phyloP scores from a whole-genome alignment of 2,888 invertebrate species.

The Eristalinus aeneus region DNA sequence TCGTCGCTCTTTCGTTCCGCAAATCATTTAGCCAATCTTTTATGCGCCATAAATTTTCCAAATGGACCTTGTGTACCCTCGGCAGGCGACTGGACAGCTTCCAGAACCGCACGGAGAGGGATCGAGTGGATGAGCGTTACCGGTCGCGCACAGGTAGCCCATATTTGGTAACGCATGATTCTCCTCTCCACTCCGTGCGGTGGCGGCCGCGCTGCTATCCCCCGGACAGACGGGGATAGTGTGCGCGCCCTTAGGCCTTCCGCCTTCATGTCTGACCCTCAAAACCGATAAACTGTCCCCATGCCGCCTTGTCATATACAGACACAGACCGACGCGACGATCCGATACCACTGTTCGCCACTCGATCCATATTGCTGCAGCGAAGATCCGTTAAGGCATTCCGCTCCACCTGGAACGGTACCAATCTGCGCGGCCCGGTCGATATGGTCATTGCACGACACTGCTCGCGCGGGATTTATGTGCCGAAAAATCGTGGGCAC shows the following conservation, averaged over 20 bases:
- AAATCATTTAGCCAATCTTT: conserved; percentile 70
- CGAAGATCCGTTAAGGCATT: conserved; percentile 67
- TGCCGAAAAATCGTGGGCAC: conserved; percentile 67
- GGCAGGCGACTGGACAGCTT: conserved; percentile 39
- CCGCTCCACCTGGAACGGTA: conserved; percentile 64
- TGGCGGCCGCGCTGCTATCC: conserved; percentile 34
- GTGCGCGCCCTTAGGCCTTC: conserved; percentile 68
- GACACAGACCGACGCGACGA: not conserved
- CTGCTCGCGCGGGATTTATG: conserved; percentile 39
- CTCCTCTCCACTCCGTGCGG: conserved; percentile 13
- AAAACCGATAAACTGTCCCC: conserved; percentile 50
- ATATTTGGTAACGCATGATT: conserved; percentile 72
- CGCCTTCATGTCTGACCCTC: conserved; percentile 63
- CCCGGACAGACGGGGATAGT: conserved; percentile 56
- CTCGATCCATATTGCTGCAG: conserved; percentile 48
- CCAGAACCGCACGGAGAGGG: conserved; percentile 7
- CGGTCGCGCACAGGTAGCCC: conserved; percentile 60
- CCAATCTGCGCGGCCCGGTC: conserved; percentile 40
- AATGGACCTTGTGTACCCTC: conserved; percentile 13
- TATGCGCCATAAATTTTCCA: conserved; percentile 67
- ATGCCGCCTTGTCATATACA: conserved; percentile 13
- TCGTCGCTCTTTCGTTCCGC: conserved; percentile 56
- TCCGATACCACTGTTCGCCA: conserved; percentile 22
- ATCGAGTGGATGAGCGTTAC: not conserved
- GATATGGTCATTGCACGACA: conserved; percentile 64